Base-by-base conservation (phyloP, 1,140 invertebrate genomes). In the Xylocopa sonorina region DNA sequence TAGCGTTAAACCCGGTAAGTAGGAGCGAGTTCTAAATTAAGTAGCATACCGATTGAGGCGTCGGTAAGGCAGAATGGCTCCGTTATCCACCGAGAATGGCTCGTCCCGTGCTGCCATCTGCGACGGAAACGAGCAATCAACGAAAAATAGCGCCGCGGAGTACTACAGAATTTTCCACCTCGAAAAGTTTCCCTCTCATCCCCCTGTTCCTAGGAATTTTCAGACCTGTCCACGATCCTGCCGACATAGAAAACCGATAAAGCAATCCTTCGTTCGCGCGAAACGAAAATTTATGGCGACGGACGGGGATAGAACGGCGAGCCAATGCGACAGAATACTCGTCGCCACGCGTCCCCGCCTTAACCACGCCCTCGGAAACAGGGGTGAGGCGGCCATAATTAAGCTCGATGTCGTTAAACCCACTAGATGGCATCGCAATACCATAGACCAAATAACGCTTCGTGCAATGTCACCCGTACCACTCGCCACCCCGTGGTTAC, bases 361-460 rank as follows among this genome's bases (percentile, higher is more conserved):
- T 86, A 83, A 78, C 86, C 89, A 90, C 89, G 90, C 89, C 90
- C 86, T 88, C 88, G 58, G 50, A 41, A 69, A 60, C 27, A 48
- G 64, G 64, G 85, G 78, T 85, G 87, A 88, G 90, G 90, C 92
- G 91, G 92, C 92, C 91, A 93, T 92, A 92, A 93, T 90, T 92
- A 92, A 91, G 81, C 69, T 67, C 84, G 86, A 89, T 76, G 81
- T 89, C 81, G 84, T 90, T 88, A 81, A 88, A 81, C 80, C 87
- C 88, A 88, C 86, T 89, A 92, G 92, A 92, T 93, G 92, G 90
- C 91, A 90, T 83, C 88, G 85, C 85, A 81, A 85, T 84, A 85
- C 75, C 67, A 14, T 75, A 41, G 46, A 69, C 74, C 38, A 63
- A 63, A 78, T 69, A 60, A 16, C 48, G 29, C n/a, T 27, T 41